Conservation (phyloP, 2,797 vertebrate species). For the Acanthurus lineatus region DNA sequence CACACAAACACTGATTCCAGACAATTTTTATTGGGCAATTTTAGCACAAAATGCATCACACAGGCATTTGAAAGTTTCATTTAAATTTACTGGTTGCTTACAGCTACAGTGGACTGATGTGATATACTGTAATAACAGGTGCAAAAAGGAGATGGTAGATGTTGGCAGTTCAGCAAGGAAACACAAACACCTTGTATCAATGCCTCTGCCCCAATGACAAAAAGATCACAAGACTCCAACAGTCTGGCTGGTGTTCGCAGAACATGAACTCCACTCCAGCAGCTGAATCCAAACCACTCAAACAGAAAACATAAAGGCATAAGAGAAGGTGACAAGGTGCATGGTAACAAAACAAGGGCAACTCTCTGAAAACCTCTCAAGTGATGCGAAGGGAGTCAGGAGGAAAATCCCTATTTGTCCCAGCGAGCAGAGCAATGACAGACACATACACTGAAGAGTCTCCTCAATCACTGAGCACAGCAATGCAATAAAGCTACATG, state of each 20-base stretch:
- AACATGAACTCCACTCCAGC: slow-evolving; percentile 22
- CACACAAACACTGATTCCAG: slow-evolving; percentile 41
- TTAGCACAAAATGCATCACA: slow-evolving; percentile 21
- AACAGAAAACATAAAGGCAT: slow-evolving; percentile 20
- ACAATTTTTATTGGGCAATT: slow-evolving; percentile 18
- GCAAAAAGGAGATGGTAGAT: slow-evolving; percentile 21
- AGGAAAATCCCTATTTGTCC: slow-evolving; percentile 45
- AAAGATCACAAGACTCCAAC: slow-evolving; percentile 44
- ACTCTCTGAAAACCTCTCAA: slow-evolving; percentile 33
- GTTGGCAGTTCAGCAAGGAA: slow-evolving; percentile 21
- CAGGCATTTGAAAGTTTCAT: slow-evolving; percentile 32
- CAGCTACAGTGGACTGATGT: slow-evolving; percentile 28
- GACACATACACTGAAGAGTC: slow-evolving; percentile 17
- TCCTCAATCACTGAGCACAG: slow-evolving; percentile 31
- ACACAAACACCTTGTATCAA: neutral
- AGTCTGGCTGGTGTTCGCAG: slow-evolving; percentile 29
- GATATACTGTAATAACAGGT: slow-evolving; percentile 29
- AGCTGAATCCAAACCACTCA: slow-evolving; percentile 19
- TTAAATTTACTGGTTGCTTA: slow-evolving; percentile 18
- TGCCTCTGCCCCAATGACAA: slow-evolving; percentile 28
- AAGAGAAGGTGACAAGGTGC: slow-evolving; percentile 35
- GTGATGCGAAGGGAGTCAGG: slow-evolving; percentile 21
- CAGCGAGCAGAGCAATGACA: slow-evolving; percentile 26
- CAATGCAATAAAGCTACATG: slow-evolving; percentile 41
- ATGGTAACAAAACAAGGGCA: slow-evolving; percentile 22